Evolutionary conservation across 1,140 invertebrate species (phyloP), one percentile per base, ranked within the genome.

Genomic region (Lepeophtheirus salmonis): DNA sequence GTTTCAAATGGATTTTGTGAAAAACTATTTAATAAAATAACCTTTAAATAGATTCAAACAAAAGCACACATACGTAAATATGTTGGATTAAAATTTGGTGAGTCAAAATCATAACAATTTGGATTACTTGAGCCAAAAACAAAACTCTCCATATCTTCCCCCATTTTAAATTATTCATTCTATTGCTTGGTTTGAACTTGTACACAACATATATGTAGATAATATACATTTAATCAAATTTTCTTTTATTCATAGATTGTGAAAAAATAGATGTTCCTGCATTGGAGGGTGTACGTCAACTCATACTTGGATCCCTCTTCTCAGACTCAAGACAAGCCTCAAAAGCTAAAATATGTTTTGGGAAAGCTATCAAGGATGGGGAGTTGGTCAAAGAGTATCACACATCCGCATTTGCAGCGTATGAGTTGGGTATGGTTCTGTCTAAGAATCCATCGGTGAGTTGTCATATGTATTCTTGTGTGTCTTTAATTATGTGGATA

Each of bases 391-490:
- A 75, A 3, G 79, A 82, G 67, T 70, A 73, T 30, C 80, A 82
- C 65, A 70, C 83, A 60, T 76, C 79, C 58, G 80, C 80, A 13
- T 83, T 82, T 70, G 77, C 80, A 24, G 68, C 79, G 21, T 83
- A 79, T 67, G 81, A 83, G 67, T 68, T 82, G 41, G 80, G 78
- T 17, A 70, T 72, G 24, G 69, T 76, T 6, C 69, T 81, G 61
- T 69, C 74, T 14, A 74, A 71, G 65, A 67, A 71, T 54, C 65
- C 67, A 55, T 69, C 75, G 65, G 78, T 79, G 67, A 71, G 69
- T 68, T 17, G 4, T 50, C 20, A 4, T 18, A 18, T 17, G 49
- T 17, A 16, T 10, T 3, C 20, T 50, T 16, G 49, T 50, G 20
- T 50, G 49, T 54, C n/a, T 41, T 41, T 41, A 6, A 41, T 41